These are phyloP conservation scores for Miltochrista miniata DNA, from an alignment of 2,888 invertebrate genomes.

Conservation along the genomic window DNA sequence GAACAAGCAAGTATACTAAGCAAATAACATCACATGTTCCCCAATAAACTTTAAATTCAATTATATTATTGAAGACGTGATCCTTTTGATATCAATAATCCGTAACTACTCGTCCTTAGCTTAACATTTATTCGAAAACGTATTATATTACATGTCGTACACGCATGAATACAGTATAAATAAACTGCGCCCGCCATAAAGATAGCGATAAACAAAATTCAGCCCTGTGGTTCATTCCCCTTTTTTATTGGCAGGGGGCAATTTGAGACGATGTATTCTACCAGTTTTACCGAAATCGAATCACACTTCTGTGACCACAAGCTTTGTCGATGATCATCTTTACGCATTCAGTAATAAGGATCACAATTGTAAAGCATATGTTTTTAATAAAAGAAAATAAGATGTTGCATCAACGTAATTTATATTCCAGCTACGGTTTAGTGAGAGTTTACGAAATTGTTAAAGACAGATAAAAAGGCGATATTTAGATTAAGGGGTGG, in stretches of 20 bases:
- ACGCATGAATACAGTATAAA: slow-evolving; percentile 76
- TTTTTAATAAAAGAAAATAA: slow-evolving; percentile 29
- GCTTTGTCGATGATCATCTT: slow-evolving; percentile 16
- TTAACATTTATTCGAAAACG: slow-evolving; percentile 64
- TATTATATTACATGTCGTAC: slow-evolving; percentile 76
- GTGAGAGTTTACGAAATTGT: slow-evolving; percentile 81
- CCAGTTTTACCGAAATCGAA: slow-evolving; percentile 52
- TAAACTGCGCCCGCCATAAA: slow-evolving; percentile 78
- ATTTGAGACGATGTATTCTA: slow-evolving; percentile 79
- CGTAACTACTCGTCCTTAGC: slow-evolving; percentile 60
- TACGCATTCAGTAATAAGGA: slow-evolving; percentile 33
- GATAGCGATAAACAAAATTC: slow-evolving; percentile 82
- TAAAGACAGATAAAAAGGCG: slow-evolving; percentile 81
- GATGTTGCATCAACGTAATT: slow-evolving; percentile 63
- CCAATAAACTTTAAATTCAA: slow-evolving; percentile 13
- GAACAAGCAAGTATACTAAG: neutral
- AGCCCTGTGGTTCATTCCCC: slow-evolving; percentile 72
- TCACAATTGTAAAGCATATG: slow-evolving; percentile 21
- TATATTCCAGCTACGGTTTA: slow-evolving; percentile 79
- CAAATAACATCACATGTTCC: neutral
- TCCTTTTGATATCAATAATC: slow-evolving; percentile 33
- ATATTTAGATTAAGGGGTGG: slow-evolving; percentile 77
- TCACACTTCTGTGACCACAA: slow-evolving; percentile 22
- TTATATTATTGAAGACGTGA: slow-evolving; percentile 21
- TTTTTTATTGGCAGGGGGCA: slow-evolving; percentile 81